Evolutionary conservation across 2,797 vertebrate genomes (phyloP), one percentile per base, ranked within the genome.

Genomic region (Silurus lanzhouensis): DNA sequence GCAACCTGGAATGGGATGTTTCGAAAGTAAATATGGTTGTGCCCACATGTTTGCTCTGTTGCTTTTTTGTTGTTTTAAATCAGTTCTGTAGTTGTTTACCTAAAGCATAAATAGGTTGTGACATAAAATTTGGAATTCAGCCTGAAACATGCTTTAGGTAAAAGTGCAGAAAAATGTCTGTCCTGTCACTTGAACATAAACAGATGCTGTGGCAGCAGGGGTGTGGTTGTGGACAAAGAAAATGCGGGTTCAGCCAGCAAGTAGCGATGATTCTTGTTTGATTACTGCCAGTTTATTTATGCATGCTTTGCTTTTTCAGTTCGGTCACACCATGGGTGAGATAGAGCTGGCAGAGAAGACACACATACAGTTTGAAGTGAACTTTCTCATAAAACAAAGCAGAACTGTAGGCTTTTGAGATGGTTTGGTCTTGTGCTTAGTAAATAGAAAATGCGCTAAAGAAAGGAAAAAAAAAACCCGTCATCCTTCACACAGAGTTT

Each of bases 171-270:
- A 74, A 57, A 57, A 27, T 17, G 1, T 19, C 10, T 76, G 74
- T 76, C n/a, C n/a, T 76, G 15, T 74, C 46, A 74, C 12, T 74
- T 52, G n/a, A 72, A 72, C 46, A 44, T 38, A 74, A 55, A 74
- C 46, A 74, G 22, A 74, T 74, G 48, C 46, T 55, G 48, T 74
- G 71, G 48, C 71, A 55, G n/a, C 46, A 74, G 48, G 22, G 46
- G 22, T 25, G 13, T 55, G 22, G 22, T 57, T 76, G 52, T 20
- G 3, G n/a, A 31, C 55, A 58, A 25, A 31, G 15, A 77, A 52
- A 58, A 6, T 25, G n/a, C 8, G n/a, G 52, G 13, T 75, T 27
- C 14, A 76, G 57, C 1, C 14, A 14, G 13, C 72, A 75, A 27
- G 72, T 71, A 9, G 44, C 68, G 17, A 70, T 38, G 67, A 38